Evolutionary conservation across 2,797 vertebrate genomes (phyloP).

Genomic region (Geotrypetes seraphini): DNA sequence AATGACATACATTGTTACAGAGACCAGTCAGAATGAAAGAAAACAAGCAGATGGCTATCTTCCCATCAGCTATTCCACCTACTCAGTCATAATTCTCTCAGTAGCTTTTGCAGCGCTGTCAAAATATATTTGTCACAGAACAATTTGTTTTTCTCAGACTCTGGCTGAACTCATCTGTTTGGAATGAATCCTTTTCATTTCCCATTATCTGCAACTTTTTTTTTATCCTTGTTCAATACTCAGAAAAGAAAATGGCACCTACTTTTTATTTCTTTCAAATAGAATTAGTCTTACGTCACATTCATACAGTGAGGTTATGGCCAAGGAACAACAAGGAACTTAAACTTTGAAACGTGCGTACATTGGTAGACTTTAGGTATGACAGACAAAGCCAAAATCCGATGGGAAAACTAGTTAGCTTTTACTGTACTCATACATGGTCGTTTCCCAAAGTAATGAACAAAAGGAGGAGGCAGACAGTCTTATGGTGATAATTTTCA

Average conservation of each 20-base stretch:
- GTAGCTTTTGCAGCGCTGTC: constrained; percentile 33
- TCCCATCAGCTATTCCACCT: constrained; percentile 28
- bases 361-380: too few species aligned
- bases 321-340: too few species aligned
- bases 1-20: constrained; percentile 42
- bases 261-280: too few species aligned
- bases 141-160: constrained; percentile 13
- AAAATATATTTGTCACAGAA: constrained; percentile 45
- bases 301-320: not conserved
- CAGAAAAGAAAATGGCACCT: too few species aligned
- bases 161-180: constrained; percentile 29
- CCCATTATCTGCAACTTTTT: constrained; percentile 33
- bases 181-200: constrained; percentile 30
- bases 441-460: too few species aligned
- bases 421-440: too few species aligned
- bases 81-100: constrained; percentile 43
- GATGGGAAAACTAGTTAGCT: too few species aligned
- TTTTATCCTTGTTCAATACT: constrained; percentile 32
- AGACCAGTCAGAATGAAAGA: constrained; percentile 21
- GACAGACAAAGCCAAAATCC: too few species aligned
- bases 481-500: too few species aligned
- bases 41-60: constrained; percentile 34
- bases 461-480: too few species aligned
- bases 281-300: not conserved
- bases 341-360: too few species aligned